A percentile compares a stretch with the other conserved stretches of the same genome.
These are phyloP conservation scores for Plutomurus gul DNA, from an alignment of 1,140 invertebrate species.

Conservation along the genomic window DNA sequence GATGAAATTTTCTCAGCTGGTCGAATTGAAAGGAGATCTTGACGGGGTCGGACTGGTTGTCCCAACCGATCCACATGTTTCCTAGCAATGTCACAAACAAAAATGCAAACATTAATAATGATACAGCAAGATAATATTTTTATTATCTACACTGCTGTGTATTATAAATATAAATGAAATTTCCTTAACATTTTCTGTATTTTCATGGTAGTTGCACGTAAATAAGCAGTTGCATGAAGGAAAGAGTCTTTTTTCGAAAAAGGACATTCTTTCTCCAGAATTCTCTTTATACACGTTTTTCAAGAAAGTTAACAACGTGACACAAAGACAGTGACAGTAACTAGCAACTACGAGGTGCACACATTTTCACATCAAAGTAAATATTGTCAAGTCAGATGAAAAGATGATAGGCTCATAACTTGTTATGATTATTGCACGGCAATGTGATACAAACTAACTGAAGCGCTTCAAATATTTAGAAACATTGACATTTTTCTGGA, in stretches of 20 bases:
- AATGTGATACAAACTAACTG: not conserved
- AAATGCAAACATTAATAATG: conserved; percentile 8
- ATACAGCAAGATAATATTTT: not conserved
- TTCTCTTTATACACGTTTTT: not conserved
- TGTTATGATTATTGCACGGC: conserved; percentile 11
- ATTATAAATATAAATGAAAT: too few relatives aligned
- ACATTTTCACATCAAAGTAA: conserved; percentile 4
- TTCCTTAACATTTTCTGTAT: too few relatives aligned
- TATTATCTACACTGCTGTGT: not conserved
- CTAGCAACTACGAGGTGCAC: not conserved
- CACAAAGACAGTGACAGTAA: too few relatives aligned
- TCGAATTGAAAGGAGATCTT: conserved; percentile 53
- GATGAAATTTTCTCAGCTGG: conserved; percentile 48
- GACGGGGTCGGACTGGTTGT: conserved; percentile 46
- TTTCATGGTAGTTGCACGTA: too few relatives aligned
- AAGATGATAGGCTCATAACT: not conserved
- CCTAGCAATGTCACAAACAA: conserved; percentile 33
- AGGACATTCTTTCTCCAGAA: not conserved
- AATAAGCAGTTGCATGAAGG: too few relatives aligned
- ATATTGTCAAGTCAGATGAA: conserved; percentile 21
- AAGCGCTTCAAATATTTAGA: conserved; percentile 8
- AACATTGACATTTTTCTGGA: conserved; percentile 18
- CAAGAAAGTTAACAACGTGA: too few relatives aligned
- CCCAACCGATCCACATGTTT: conserved; percentile 53
- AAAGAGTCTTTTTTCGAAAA: not conserved